Base-by-base conservation (phyloP, 1,140 invertebrate genomes). In the Pseudoatta argentina region DNA sequence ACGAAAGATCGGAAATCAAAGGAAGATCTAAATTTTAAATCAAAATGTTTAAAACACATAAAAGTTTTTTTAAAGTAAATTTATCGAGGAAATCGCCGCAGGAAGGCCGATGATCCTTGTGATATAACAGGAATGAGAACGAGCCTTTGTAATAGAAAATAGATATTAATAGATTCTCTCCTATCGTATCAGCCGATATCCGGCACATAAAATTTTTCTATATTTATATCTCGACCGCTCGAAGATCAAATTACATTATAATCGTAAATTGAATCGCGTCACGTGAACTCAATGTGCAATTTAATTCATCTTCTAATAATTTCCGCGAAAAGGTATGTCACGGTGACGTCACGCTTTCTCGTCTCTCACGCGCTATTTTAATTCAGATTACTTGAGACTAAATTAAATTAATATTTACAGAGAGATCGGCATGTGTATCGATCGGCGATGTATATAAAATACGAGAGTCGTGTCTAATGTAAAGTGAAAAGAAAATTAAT, bases 321-420 rank as follows among this genome's bases (percentile, higher is more conserved):
- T 76, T 76, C 73, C 34, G 55, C 55, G 73, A 44, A 76, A 76
- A 44, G 53, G 55, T 44, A 76, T 21, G 55, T 76, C 34, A 21
- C 73, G 73, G 34, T 76, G 55, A 76, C 55, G 34, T 61, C 27
- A 59, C n/a, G 14, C 30, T 39, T 64, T 24, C 53, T 59, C 30
- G 30, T 59, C 30, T 67, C 66, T 67, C 66, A 51, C 14, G 55
- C 73, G 34, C 55, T 44, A 61, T 24, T 61, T 76, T 76, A 59
- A 39, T 61, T 76, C 14, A 61, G 55, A 57, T 59, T 75, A 59
- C 53, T 59, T 21, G 30, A 27, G 30, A 44, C 34, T 76, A 39
- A 76, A 76, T 44, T 76, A 27, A 61, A 76, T 76, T 76, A 76
- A 76, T 61, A 18, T 61, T 76, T 76, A 61, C 55, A 69, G 14